These are phyloP conservation scores for Agapornis canus DNA, from an alignment of 2,797 vertebrate species.

Conservation along the genomic window DNA sequence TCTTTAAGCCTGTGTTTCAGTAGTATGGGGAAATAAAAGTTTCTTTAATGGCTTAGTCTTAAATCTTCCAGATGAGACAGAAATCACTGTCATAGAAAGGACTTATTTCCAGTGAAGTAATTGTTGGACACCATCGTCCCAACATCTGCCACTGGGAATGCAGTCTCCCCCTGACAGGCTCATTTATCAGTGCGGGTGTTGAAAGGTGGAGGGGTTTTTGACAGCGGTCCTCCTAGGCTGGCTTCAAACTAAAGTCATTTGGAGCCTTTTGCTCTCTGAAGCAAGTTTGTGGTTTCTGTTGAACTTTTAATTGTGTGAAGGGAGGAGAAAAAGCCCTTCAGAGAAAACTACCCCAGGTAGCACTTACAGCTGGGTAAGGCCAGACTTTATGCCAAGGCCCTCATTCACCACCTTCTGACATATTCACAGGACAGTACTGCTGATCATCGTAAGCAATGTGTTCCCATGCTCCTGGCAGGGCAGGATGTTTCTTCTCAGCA, in stretches of 20 bases:
- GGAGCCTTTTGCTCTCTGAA: fast-evolving
- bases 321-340: neutral
- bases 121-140: neutral
- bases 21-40: neutral
- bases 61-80: neutral
- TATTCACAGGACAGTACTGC: neutral
- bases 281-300: neutral
- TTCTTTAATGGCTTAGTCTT: neutral
- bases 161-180: neutral
- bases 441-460: fast-evolving
- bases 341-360: neutral
- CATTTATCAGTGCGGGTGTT: neutral
- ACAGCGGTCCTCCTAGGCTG: neutral
- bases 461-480: neutral
- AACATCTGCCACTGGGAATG: neutral
- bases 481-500: neutral
- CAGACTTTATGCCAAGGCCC: neutral
- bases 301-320: neutral
- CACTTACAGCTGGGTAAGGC: neutral
- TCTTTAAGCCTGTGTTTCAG: neutral
- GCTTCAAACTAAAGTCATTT: neutral
- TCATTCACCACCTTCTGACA: neutral
- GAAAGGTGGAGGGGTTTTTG: neutral
- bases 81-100: neutral
- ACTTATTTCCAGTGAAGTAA: neutral